Percentiles rank a stretch among this genome's conserved stretches.
Evolutionary conservation across 2,113 vertebrate species (phyloP).

Genomic region (Rhadina sibilatrix): DNA sequence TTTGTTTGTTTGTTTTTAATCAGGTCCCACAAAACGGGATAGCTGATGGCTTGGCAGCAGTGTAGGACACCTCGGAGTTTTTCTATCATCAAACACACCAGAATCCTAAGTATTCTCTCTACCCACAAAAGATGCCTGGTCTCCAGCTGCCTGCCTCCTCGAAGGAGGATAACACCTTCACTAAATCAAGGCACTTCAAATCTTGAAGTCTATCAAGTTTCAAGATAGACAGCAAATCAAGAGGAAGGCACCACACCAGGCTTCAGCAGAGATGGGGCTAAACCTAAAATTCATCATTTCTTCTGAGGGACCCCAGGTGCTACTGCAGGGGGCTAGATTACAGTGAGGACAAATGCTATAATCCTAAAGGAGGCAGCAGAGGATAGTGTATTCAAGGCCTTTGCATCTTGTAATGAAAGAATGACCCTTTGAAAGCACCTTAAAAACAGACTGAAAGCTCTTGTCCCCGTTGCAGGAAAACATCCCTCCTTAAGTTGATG

Average conservation of each 20-base stretch:
- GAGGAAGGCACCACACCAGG: conserved; percentile 18
- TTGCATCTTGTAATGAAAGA: not conserved
- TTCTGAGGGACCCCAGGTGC: not conserved
- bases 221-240: conserved; percentile 16
- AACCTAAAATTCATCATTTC: conserved; percentile 19
- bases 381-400: conserved; percentile 32
- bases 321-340: conserved; percentile 11
- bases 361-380: conserved; percentile 63
- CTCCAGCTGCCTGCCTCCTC: conserved; percentile 36
- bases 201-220: conserved; percentile 26
- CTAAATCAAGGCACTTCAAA: conserved; percentile 41
- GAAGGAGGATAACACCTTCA: conserved; percentile 20
- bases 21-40: not conserved
- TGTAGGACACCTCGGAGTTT: conserved; percentile 32
- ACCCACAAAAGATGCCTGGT: conserved; percentile 10
- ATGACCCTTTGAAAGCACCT: not conserved
- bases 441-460: not conserved
- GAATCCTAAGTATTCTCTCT: conserved; percentile 16
- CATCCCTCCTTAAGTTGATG: not conserved
- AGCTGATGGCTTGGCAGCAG: conserved; percentile 19
- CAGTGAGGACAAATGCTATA: conserved; percentile 1
- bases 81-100: conserved; percentile 45
- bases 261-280: not conserved
- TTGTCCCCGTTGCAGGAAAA: not conserved
- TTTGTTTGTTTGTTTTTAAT: not conserved